Conservation (phyloP, 2,113 vertebrate species). For the Gasterosteus aculeatus region DNA sequence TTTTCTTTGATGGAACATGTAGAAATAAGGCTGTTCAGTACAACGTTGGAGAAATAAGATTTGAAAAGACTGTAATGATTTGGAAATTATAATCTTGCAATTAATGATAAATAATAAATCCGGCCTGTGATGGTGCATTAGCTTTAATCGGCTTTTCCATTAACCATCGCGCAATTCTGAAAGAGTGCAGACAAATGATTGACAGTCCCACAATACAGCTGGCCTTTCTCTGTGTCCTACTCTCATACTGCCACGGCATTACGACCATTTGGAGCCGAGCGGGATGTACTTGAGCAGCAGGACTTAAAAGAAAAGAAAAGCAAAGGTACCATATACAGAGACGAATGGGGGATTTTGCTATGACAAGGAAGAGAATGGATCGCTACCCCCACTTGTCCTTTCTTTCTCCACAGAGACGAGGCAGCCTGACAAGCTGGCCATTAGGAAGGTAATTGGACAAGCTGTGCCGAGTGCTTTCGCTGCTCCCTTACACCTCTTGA, state of each 20-base stretch:
- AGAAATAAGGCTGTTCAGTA: not conserved
- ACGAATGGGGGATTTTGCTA: conserved; percentile 66
- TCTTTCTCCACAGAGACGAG: conserved; percentile 58
- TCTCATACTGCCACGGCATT: conserved; percentile 62
- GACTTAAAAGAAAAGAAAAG: conserved; percentile 59
- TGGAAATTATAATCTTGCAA: conserved; percentile 37
- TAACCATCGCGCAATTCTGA: conserved; percentile 52
- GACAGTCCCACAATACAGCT: conserved; percentile 71
- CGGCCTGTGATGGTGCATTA: conserved; percentile 52
- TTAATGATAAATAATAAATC: conserved; percentile 53
- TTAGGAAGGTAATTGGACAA: conserved; percentile 78
- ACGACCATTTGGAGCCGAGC: conserved; percentile 67
- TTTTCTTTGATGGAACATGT: not conserved
- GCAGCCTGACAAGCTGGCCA: conserved; percentile 73
- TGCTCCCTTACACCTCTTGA: conserved; percentile 66
- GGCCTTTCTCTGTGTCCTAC: conserved; percentile 26
- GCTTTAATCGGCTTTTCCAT: conserved; percentile 64
- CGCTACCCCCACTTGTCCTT: conserved; percentile 65
- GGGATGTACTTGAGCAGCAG: conserved; percentile 55
- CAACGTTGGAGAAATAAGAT: not conserved
- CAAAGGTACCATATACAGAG: conserved; percentile 57
- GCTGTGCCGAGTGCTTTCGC: conserved; percentile 68
- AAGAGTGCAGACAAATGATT: conserved; percentile 60
- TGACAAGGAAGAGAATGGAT: conserved; percentile 71
- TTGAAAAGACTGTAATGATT: conserved; percentile 21